Evolutionary conservation across 1,140 invertebrate genomes (phyloP), one percentile per base, ranked within the genome.

Genomic region (Frieseomelitta varia): DNA sequence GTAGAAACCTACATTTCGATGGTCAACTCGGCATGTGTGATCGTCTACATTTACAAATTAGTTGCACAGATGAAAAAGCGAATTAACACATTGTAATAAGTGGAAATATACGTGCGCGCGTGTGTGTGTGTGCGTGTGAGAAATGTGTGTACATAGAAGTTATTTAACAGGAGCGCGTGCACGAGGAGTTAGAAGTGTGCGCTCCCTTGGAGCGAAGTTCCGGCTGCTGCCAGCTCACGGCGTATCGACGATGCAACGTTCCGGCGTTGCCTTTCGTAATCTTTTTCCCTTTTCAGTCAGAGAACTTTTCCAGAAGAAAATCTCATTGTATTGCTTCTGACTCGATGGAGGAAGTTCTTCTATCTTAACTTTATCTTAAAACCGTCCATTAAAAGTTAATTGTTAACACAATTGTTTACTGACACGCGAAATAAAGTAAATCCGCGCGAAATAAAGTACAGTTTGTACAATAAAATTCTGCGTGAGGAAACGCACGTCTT

Each of bases 171-270:
- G 81, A 58, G 86, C 87, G 86, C 88, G 91, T 88, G 88, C 81
- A 89, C 84, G 85, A 78, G 91, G 74, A 90, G 90, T 89, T 91
- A 92, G 87, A 92, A 91, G 92, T 92, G 84, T 74, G 87, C 92
- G 93, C 92, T 93, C 92, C 92, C 93, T 81, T 93, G 92, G 93
- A 94, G 93, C 93, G 93, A 61, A 93, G 89, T 93, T 94, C 93
- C 93, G 93, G 90, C 90, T 87, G 90, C 91, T 82, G 85, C 89
- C 77, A 91, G 74, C 84, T 75, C 83, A 79, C 81, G 79, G 87
- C 74, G 79, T 81, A 88, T 85, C 86, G 83, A 65, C 83, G 86
- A 85, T 86, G 87, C 86, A 88, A 86, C 87, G 78, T 88, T 88
- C 84, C 87, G 83, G 47, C 75, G 51, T 61, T 88, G 78, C 63